Base-by-base conservation (phyloP, 2,888 invertebrate genomes). In the Oscheius sp. region DNA sequence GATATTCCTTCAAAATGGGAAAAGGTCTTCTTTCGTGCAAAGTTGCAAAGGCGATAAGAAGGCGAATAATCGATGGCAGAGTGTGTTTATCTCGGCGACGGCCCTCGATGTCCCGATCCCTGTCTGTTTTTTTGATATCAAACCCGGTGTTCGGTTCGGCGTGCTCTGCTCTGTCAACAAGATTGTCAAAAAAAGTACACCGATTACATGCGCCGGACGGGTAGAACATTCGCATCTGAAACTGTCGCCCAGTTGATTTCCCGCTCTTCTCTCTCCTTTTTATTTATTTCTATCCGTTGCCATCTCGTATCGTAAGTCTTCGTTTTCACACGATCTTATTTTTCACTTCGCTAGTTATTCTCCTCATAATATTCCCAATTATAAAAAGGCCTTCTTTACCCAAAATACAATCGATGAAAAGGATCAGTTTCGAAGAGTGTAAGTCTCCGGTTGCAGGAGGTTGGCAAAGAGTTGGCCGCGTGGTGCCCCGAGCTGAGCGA, bases 391-490 rank as follows among this genome's bases (percentile, higher is more conserved):
- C 35, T 35, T 9, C 35, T 35, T 35, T 35, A 35, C 35, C 35
- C 35, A 6, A n/a, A 35, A 9, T 35, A 35, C 35, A 35, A 35
- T 35, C 35, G 35, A 35, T 35, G 35, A 35, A 35, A 35, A 35
- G 35, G 35, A 35, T 35, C 45, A 61, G 61, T 61, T 45, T 61
- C 45, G 61, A 61, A 41, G n/a, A n/a, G 61, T 61, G n/a, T 49
- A 70, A 52, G 49, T 59, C n/a, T 46, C 70, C 46, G 45, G 59
- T 72, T 80, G 23, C 76, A 82, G 82, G 82, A 82, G 82, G 82
- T 82, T 74, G 82, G 82, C 78, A 75, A 73, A 63, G 78, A 78
- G 77, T 76, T 76, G 74, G 78, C 76, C 49, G 52, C 27, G 35
- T 73, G 27, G 18, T 45, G 72, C 45, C 68, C 69, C 41, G 68